Evolutionary conservation across 2,888 invertebrate genomes (phyloP), one percentile per base, ranked within the genome.

Genomic region (Neelides folsomi): DNA sequence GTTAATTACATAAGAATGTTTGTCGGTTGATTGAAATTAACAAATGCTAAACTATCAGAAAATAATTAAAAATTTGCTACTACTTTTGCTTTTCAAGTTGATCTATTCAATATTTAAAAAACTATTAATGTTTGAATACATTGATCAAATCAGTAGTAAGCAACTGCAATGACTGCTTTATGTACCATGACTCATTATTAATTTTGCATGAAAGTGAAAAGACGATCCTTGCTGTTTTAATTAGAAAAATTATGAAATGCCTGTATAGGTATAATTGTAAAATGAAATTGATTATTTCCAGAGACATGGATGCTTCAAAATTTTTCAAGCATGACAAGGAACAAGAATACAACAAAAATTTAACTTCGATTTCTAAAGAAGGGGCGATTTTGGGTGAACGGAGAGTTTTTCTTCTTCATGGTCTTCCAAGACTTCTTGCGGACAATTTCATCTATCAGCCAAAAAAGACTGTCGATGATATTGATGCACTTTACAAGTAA

Each of bases 371-470:
- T 6, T 47, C 52, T 1, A 20, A 40, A 8, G 60, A 60, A 13
- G 60, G 60, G 20, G 53, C 49, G 20, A 54, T 64, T 37, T 39
- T 58, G 16, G 63, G 63, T 1, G 60, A 62, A 19, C 42, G 62
- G 10, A 50, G 53, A 47, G 47, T 56, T 19, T 39, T 53, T 16
- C 45, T 64, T 10, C 34, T 59, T 16, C 55, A 60, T 35, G 63
- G 59, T 20, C 58, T 64, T 53, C 53, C 53, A 7, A 47, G 60
- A 15, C 41, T 55, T 27, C 39, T 64, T 6, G 53, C 62, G 1
- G 39, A 57, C 44, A 59, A 60, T 48, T 64, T 57, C 46, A 60
- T 62, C 43, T 64, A 62, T 38, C 40, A 51, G 34, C 54, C 59
- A 0, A 40, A 51, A 6, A 49, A 52, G 37, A 51, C 51, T 6